Percentiles rank a stretch among this genome's conserved stretches.
Conservation (phyloP, 2,797 vertebrate genomes). For the Eulemur albifrons region DNA sequence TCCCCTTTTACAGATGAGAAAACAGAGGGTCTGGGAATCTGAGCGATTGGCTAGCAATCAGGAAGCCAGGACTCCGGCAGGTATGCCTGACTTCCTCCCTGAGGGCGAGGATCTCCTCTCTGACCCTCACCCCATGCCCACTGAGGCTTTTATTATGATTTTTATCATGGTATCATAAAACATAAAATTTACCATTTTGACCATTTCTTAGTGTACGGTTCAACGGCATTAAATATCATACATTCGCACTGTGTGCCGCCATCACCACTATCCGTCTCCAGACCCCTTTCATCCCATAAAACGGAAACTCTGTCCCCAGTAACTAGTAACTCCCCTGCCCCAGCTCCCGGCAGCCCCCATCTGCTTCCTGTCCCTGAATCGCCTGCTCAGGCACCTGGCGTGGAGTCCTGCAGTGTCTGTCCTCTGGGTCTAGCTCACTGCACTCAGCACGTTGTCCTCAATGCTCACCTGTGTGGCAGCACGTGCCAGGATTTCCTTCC, state of each 20-base stretch:
- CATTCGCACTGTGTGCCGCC: fast-evolving
- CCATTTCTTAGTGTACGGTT: not conserved
- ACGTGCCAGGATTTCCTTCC: too few species aligned
- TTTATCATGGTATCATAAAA: too few species aligned
- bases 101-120: too few species aligned
- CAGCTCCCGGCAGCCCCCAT: fast-evolving
- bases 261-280: not conserved
- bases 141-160: not conserved
- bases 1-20: fast-evolving
- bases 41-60: too few species aligned
- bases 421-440: too few species aligned
- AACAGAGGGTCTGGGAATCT: too few species aligned
- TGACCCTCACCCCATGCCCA: fast-evolving
- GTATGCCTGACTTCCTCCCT: fast-evolving
- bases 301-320: not conserved
- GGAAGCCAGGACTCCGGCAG: not conserved
- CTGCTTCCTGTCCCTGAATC: not conserved
- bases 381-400: too few species aligned
- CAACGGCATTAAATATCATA: not conserved
- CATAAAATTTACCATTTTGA: not conserved
- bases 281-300: not conserved
- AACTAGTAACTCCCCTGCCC: fast-evolving
- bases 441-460: not conserved
- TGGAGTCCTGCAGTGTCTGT: not conserved
- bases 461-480: not conserved